A percentile compares a stretch with the other conserved stretches of the same genome.
Evolutionary conservation across 2,113 vertebrate genomes (phyloP).

Genomic region (Tiliqua scincoides): DNA sequence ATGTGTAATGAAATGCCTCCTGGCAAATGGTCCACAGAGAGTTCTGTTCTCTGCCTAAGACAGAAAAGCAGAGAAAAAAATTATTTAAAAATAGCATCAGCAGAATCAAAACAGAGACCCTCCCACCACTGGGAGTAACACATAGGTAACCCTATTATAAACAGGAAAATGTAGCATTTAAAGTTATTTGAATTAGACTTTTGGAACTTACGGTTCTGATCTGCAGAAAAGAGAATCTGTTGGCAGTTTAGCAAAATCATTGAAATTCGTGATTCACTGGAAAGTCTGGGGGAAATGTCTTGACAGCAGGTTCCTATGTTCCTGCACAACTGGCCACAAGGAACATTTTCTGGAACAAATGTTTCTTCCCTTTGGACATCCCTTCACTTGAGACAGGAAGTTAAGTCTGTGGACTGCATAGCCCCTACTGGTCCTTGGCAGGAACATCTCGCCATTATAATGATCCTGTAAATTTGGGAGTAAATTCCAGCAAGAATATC

Average conservation of each 20-base stretch:
- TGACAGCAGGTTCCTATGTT: background rate
- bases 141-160: background rate
- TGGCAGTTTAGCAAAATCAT: background rate
- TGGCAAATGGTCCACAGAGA: slow-evolving; percentile 10
- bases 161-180: accelerated
- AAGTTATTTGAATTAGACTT: background rate
- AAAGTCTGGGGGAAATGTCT: background rate
- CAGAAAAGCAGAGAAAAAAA: background rate
- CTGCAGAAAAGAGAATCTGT: background rate
- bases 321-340: background rate
- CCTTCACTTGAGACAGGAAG: background rate
- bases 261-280: background rate
- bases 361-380: background rate
- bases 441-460: background rate
- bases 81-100: background rate
- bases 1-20: slow-evolving; percentile 24
- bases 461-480: background rate
- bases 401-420: background rate
- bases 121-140: background rate
- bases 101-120: background rate
- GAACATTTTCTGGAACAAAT: background rate
- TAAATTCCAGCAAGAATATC: background rate
- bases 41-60: slow-evolving; percentile 40
- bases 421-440: background rate
- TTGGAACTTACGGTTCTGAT: background rate